These are phyloP conservation scores for Ptychoptera albimana DNA, from an alignment of 2,888 invertebrate genomes.

Conservation along the genomic window DNA sequence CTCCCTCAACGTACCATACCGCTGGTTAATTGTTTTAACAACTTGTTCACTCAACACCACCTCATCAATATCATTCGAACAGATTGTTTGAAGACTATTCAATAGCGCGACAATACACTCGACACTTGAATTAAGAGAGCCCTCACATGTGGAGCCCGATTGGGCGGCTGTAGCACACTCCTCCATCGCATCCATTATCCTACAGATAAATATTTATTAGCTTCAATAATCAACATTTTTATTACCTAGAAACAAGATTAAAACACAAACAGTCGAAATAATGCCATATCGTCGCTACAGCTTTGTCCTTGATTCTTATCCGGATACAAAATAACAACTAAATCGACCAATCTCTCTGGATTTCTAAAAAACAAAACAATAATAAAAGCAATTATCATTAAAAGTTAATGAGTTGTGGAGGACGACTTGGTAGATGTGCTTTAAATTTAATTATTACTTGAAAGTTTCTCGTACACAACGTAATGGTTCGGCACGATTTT, in stretches of 20 bases:
- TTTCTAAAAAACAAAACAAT: slow-evolving; percentile 22
- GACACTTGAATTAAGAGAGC: slow-evolving; percentile 61
- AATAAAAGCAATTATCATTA: too few relatives aligned
- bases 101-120: slow-evolving; percentile 72
- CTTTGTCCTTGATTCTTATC: slow-evolving; percentile 49
- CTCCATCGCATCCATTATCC: slow-evolving; percentile 85
- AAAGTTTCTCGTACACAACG: slow-evolving; percentile 68
- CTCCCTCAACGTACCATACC: slow-evolving; percentile 51
- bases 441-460: slow-evolving; percentile 26
- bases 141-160: slow-evolving; percentile 57
- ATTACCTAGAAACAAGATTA: background rate
- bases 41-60: slow-evolving; percentile 32
- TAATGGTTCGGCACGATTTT: slow-evolving; percentile 71
- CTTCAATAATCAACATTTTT: background rate
- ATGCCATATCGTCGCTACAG: slow-evolving; percentile 61
- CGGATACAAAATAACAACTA: slow-evolving; percentile 42
- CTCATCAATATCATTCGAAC: slow-evolving; percentile 55
- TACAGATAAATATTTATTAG: slow-evolving; percentile 21
- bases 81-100: slow-evolving; percentile 66
- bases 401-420: background rate
- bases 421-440: background rate
- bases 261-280: slow-evolving; percentile 54
- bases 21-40: slow-evolving; percentile 42
- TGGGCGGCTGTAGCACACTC: slow-evolving; percentile 57
- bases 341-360: slow-evolving; percentile 62